A percentile compares a stretch with the other conserved stretches of the same genome.
Conservation (phyloP, 2,113 vertebrate genomes). For the Pachypanchax playfairii region DNA sequence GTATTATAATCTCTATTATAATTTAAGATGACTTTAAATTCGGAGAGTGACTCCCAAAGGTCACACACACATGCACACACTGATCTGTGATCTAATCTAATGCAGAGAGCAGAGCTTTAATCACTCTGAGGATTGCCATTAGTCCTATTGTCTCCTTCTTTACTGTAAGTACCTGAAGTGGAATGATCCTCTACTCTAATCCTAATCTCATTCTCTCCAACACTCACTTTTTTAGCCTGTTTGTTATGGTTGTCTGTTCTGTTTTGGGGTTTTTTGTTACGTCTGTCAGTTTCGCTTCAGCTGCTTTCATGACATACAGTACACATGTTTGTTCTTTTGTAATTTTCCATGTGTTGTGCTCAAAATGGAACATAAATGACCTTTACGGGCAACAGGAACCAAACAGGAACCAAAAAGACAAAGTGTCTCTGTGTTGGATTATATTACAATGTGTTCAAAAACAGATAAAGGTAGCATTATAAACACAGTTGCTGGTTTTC, state of each 20-base stretch:
- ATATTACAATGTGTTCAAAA: not conserved
- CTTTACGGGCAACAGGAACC: not conserved
- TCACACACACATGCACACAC: not conserved
- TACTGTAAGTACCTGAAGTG: constrained; percentile 43
- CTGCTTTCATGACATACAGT: not conserved
- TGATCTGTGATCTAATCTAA: constrained; percentile 28
- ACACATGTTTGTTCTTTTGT: too few relatives aligned
- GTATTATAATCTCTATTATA: not conserved
- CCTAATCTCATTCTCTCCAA: constrained; percentile 64
- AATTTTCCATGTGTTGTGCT: too few relatives aligned
- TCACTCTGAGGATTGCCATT: constrained; percentile 55
- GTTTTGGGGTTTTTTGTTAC: constrained; percentile 1
- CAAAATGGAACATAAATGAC: too few relatives aligned
- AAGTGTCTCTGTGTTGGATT: not conserved
- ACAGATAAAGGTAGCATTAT: constrained; percentile 9
- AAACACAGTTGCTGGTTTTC: constrained; percentile 21
- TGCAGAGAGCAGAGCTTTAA: constrained; percentile 50
- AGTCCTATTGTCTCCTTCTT: constrained; percentile 39
- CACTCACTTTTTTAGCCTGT: constrained; percentile 21
- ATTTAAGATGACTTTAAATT: not conserved
- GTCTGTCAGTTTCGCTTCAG: not conserved
- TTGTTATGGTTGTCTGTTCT: constrained; percentile 15
- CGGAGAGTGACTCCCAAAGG: not conserved
- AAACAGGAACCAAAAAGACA: too few relatives aligned
- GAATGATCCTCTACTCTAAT: constrained; percentile 60